These are phyloP conservation scores for Fistularia commersonii DNA, from an alignment of 2,797 vertebrate species.

Conservation along the genomic window DNA sequence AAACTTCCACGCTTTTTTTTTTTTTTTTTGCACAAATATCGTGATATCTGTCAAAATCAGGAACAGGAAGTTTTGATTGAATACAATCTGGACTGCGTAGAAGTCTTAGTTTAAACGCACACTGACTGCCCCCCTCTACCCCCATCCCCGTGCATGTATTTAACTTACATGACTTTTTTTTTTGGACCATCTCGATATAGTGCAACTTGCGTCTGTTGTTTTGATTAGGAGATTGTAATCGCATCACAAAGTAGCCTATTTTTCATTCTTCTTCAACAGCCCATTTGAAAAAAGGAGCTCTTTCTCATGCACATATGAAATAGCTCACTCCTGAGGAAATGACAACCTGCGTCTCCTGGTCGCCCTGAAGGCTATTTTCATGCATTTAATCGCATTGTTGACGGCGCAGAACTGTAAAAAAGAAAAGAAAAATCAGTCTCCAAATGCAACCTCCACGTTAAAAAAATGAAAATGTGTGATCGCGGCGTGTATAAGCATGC, in stretches of 20 bases:
- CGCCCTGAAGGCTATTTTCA: constrained; percentile 41
- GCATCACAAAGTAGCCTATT: background rate
- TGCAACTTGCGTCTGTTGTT: too few relatives aligned
- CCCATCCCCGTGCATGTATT: too few relatives aligned
- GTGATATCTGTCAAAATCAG: too few relatives aligned
- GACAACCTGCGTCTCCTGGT: constrained; percentile 21
- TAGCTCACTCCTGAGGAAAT: constrained; percentile 18
- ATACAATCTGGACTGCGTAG: too few relatives aligned
- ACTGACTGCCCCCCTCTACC: too few relatives aligned
- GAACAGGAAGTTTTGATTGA: too few relatives aligned
- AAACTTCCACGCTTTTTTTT: background rate
- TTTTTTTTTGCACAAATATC: background rate
- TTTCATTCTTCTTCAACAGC: background rate
- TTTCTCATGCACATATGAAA: constrained; percentile 3
- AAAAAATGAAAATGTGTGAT: constrained; percentile 18
- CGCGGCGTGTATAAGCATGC: constrained; percentile 51
- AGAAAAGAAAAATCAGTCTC: too few relatives aligned
- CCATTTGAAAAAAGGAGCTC: background rate
- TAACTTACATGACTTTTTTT: background rate
- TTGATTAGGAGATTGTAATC: too few relatives aligned
- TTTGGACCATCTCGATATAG: too few relatives aligned
- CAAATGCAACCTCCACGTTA: background rate
- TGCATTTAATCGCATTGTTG: constrained; percentile 52
- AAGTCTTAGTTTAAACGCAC: too few relatives aligned
- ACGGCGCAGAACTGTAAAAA: constrained; percentile 39